A percentile compares a stretch with the other conserved stretches of the same genome.
Conservation (phyloP, 2,113 vertebrate species). For the Baryphthengus martii region DNA sequence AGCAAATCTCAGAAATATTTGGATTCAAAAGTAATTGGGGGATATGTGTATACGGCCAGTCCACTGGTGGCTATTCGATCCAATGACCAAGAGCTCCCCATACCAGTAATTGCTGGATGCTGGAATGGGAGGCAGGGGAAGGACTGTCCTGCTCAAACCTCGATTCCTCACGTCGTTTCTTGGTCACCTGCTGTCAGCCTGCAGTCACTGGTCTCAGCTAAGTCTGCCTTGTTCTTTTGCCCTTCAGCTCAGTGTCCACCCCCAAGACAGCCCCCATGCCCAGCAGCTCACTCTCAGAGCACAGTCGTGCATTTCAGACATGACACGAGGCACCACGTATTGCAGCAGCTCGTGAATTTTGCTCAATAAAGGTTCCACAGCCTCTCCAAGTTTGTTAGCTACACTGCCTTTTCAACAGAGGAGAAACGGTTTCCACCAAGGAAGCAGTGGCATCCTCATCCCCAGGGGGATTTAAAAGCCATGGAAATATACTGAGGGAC, state of each 20-base stretch:
- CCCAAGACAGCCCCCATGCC: too few relatives aligned
- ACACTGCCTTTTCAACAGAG: not conserved
- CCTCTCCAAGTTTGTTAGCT: not conserved
- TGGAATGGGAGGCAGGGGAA: not conserved
- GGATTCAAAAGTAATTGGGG: not conserved
- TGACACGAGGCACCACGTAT: not conserved
- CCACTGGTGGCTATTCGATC: not conserved
- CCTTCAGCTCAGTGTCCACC: not conserved
- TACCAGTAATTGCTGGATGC: not conserved
- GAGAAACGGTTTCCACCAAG: not conserved
- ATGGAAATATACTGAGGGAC: too few relatives aligned
- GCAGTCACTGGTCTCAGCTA: not conserved
- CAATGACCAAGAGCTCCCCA: not conserved
- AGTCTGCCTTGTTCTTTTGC: not conserved
- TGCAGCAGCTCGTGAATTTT: not conserved
- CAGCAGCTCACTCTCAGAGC: not conserved
- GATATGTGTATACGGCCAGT: not conserved
- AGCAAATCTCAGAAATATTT: not conserved
- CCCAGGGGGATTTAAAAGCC: too few relatives aligned
- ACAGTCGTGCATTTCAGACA: not conserved
- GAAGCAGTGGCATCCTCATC: too few relatives aligned
- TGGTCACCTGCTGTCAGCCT: not conserved
- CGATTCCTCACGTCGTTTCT: fast-evolving
- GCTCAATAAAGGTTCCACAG: not conserved
- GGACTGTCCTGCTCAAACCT: fast-evolving